phyloP scores from a whole-genome alignment of 2,113 vertebrate species.

The Orthonyx spaldingii region DNA sequence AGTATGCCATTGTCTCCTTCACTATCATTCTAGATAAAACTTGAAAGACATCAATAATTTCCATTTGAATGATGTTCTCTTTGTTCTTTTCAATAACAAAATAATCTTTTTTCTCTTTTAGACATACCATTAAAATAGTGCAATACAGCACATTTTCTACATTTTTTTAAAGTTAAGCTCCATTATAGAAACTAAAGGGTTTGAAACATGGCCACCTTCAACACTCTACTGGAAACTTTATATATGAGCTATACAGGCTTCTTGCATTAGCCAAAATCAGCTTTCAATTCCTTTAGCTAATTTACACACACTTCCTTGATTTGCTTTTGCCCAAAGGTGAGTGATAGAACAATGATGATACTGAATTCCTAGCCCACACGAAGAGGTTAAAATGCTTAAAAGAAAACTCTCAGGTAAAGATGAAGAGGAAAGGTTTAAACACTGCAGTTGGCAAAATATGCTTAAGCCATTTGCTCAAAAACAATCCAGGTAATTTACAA shows the following conservation, averaged over 20 bases:
- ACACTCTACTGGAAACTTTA: background rate
- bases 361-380: background rate
- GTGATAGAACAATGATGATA: background rate
- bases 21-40: background rate
- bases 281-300: background rate
- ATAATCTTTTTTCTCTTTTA: background rate
- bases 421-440: background rate
- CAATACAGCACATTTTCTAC: background rate
- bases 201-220: slow-evolving; percentile 18
- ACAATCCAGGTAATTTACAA: background rate
- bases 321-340: slow-evolving; percentile 29
- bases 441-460: background rate
- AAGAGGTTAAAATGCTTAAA: background rate
- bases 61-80: slow-evolving; percentile 10
- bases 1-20: background rate
- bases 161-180: background rate
- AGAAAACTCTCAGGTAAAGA: background rate
- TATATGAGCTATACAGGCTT: background rate
- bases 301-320: slow-evolving; percentile 16
- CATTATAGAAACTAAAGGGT: slow-evolving; percentile 35
- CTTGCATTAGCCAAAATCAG: background rate
- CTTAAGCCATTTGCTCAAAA: background rate
- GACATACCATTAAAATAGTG: background rate
- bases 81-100: background rate
- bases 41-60: slow-evolving; percentile 24